These are phyloP conservation scores for Eptatretus burgeri DNA, from an alignment of 2,113 vertebrate genomes.

Conservation along the genomic window DNA sequence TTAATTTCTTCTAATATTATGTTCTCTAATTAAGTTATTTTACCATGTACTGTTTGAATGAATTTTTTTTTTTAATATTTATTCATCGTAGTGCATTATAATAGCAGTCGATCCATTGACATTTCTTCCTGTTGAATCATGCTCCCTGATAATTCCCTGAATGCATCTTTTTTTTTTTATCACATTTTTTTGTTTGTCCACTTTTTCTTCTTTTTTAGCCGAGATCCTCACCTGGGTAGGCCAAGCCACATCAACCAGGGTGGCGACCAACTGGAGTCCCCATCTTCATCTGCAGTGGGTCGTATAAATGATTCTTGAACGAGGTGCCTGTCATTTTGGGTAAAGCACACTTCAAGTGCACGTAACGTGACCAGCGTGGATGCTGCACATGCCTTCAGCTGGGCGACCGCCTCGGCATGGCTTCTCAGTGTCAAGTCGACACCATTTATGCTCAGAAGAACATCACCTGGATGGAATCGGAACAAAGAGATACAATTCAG, in stretches of 20 bases:
- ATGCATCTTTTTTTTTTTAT: no score
- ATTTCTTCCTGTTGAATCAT: no score
- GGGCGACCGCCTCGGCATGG: conserved; percentile 73
- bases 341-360: conserved; percentile 53
- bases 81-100: no score
- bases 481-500: no score
- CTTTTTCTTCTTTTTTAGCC: no score
- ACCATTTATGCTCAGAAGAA: conserved; percentile 70
- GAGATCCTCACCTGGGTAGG: conserved; percentile 35
- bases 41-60: background rate
- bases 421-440: conserved; percentile 69
- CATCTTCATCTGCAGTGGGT: conserved; percentile 45
- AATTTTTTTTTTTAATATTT: no score
- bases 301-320: conserved; percentile 27
- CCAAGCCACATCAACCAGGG: conserved; percentile 96
- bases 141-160: no score
- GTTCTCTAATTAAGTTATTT: background rate
- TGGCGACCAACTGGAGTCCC: conserved; percentile 73
- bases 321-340: conserved; percentile 30
- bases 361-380: conserved; percentile 45
- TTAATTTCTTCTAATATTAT: background rate
- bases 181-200: no score
- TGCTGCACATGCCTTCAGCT: conserved; percentile 65
- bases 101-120: no score
- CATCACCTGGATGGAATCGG: conserved; percentile 33